phyloP scores from a whole-genome alignment of 2,888 invertebrate species.

The Diaperis boleti region DNA sequence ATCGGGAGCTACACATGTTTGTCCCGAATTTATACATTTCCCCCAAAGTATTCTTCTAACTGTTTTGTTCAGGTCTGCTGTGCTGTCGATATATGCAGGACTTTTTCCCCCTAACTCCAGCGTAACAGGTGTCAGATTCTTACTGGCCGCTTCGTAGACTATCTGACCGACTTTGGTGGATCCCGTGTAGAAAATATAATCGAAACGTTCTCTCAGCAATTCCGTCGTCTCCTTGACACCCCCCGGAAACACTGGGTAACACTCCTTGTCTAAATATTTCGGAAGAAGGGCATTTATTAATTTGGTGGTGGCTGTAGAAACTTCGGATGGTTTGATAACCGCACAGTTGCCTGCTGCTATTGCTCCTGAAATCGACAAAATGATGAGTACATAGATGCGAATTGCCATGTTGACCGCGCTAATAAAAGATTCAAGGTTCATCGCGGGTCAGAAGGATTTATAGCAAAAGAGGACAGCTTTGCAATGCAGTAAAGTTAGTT shows the following conservation, averaged over 20 bases:
- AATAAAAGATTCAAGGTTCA: conserved; percentile 4
- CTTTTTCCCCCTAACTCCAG: conserved; percentile 88
- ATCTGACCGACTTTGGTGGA: conserved; percentile 89
- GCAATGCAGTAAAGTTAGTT: neutral
- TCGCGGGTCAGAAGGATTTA: neutral
- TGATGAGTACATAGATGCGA: neutral
- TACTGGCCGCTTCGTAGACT: conserved; percentile 89
- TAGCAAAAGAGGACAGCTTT: neutral
- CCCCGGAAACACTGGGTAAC: conserved; percentile 83
- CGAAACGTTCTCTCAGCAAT: conserved; percentile 88
- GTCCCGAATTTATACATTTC: conserved; percentile 92
- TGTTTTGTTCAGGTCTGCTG: conserved; percentile 81
- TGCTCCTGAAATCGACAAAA: conserved; percentile 68
- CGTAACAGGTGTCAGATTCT: conserved; percentile 91
- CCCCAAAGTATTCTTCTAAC: conserved; percentile 91
- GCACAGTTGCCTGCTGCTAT: conserved; percentile 96
- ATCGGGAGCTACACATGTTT: conserved; percentile 97
- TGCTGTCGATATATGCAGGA: conserved; percentile 90
- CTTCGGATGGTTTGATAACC: conserved; percentile 94
- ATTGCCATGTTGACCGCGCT: neutral
- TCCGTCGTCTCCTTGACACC: conserved; percentile 88
- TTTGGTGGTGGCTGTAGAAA: conserved; percentile 79
- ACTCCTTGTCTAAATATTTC: conserved; percentile 92
- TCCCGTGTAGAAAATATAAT: conserved; percentile 97
- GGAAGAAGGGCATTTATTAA: conserved; percentile 82